Base-by-base conservation (phyloP, 2,888 invertebrate genomes). In the Entomobrya proxima region DNA sequence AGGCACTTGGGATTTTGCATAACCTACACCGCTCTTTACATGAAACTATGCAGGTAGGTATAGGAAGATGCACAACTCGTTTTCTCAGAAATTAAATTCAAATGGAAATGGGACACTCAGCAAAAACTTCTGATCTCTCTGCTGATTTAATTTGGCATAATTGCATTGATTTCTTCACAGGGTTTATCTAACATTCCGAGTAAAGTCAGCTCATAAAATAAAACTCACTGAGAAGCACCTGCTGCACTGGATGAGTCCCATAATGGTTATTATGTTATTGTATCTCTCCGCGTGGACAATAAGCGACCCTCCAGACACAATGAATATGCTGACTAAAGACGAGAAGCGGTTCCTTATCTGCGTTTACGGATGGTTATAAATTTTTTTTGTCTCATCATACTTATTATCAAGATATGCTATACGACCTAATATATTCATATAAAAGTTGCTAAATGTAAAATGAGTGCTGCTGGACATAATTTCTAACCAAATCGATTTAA, bases 1-100 rank as follows among this genome's bases (percentile, higher is more conserved):
- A 94, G 97, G 5, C 97, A 98, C 92, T 94, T 98, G 92, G 98
- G 98, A 40, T 98, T 98, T 92, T 96, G 96, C 91, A 94, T 98
- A 86, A 97, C 98, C 1, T 98, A 98, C 91, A 97, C 97, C 11
- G 97, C 98, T 9, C 93, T 98, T 58, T 93, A 98, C 3, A 96
- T 98, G 95, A 98, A 98, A 92, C 98, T 98, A 18, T 87, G 88
- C 80, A 84, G 88, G 89, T 88, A 75, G 27, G 67, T 3, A 64
- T 61, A 30, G 1, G 4, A 30, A 5, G 5, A 61, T 30, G n/a
- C 6, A 24, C 5, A n/a, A 58, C 9, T 58, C 24, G 30, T n/a
- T 7, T 11, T 44, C 40, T 69, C 21, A 18, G 37, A 79, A 76
- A 58, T 44, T 27, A 74, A 58, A 35, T 37, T 32, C 11, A 40